Evolutionary conservation across 1,140 invertebrate genomes (phyloP).

Genomic region (Coenobita brevimanus): DNA sequence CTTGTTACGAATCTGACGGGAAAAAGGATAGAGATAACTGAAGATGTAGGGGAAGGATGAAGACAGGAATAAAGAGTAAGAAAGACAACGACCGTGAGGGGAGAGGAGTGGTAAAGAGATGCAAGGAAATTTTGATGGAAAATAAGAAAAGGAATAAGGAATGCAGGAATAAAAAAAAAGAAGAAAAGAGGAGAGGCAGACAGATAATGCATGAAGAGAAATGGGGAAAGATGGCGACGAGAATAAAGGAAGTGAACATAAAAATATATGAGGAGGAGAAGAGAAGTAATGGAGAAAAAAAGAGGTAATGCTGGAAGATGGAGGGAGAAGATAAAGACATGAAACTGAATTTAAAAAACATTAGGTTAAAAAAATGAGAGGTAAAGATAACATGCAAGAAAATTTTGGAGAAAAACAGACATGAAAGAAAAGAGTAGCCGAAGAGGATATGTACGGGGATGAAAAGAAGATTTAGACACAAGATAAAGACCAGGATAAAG

Average conservation of each 20-base stretch:
- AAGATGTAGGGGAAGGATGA: not conserved
- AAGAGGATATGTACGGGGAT: not conserved
- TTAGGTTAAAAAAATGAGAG: not conserved
- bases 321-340: not conserved
- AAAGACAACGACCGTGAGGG: too few species aligned
- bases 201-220: not conserved
- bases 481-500: not conserved
- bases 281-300: not conserved
- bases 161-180: not conserved
- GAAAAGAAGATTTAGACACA: not conserved
- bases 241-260: not conserved
- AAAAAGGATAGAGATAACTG: too few species aligned
- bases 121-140: not conserved
- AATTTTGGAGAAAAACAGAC: not conserved
- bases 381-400: not conserved
- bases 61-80: not conserved
- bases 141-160: not conserved
- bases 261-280: not conserved
- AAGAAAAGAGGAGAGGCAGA: not conserved
- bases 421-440: not conserved
- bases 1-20: too few species aligned
- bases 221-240: not conserved
- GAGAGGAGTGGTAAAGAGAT: too few species aligned
- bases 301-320: not conserved
- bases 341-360: not conserved